A percentile compares a stretch with the other conserved stretches of the same genome.
Evolutionary conservation across 2,113 vertebrate genomes (phyloP).

Genomic region (Rhipidura dahli): DNA sequence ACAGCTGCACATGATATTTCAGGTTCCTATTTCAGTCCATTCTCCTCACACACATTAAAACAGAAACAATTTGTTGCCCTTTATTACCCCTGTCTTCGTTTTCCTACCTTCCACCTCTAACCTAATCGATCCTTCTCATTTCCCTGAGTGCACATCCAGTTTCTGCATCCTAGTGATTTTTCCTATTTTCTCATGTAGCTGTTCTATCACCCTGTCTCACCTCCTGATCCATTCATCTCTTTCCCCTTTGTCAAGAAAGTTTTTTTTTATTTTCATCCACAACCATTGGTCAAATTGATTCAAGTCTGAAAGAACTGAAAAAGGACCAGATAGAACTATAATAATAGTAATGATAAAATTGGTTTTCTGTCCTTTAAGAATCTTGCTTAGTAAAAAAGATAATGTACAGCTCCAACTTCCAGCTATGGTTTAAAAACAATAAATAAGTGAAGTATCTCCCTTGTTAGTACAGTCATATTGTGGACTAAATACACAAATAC

Average conservation of each 20-base stretch:
- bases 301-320: neutral
- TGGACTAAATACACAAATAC: neutral
- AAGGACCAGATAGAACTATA: neutral
- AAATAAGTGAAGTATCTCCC: neutral
- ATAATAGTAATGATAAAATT: neutral
- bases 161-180: neutral
- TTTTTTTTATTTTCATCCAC: neutral
- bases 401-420: neutral
- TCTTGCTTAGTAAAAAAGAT: neutral
- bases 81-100: neutral
- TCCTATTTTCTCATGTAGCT: neutral
- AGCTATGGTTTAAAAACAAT: neutral
- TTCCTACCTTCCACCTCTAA: neutral
- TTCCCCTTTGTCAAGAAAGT: neutral
- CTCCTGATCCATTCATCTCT: neutral
- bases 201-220: neutral
- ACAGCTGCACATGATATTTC: neutral
- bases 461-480: neutral
- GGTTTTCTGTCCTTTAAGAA: neutral
- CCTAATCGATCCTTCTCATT: neutral
- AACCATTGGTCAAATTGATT: neutral
- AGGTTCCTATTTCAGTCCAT: neutral
- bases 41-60: neutral
- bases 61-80: neutral
- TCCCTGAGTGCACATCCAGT: neutral